Base-by-base conservation (phyloP, 2,113 vertebrate species). In the Calyptommatus sinebrachiatus region DNA sequence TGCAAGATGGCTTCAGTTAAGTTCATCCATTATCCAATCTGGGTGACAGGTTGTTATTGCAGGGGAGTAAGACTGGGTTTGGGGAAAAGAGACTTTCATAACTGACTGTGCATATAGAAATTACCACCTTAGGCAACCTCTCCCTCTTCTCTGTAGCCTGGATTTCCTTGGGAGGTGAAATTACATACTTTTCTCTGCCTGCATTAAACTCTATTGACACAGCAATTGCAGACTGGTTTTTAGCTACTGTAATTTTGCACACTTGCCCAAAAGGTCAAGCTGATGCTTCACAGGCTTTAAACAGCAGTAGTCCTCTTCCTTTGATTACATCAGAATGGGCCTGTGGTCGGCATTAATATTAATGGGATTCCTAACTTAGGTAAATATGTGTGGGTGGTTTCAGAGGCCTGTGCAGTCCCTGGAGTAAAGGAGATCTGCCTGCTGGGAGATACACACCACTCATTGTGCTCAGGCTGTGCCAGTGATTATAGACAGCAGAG, bases 181-280 rank as follows among this genome's bases (percentile, higher is more conserved):
- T 67, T 61, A 65, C 72, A 62, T 73, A 26, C 69, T 86, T 86
- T 1, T 0, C 65, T 84, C 62, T 79, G 50, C 10, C 24, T 67
- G 11, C 29, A 2, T 76, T 57, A 84, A 88, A 78, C 9, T 3
- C 26, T 71, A 77, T 80, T 77, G 57, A 46, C 24, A 28, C 20
- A 62, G 78, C 29, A 80, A 5, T 5, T 68, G 48, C 81, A 71
- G 77, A 16, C 66, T 83, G 29, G 65, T 73, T 80, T 80, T 66
- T 4, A 53, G 71, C 63, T 73, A 76, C 72, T 41, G 78, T 73
- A 2, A 16, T 87, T 85, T 87, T 84, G 65, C 72, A 71, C 20
- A 0, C 35, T 67, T 0, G 2, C 80, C 21, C 66, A 75, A 83
- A 83, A 83, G 77, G 77, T 75, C 77, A 79, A 61, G 71, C 57